phyloP scores from a whole-genome alignment of 2,113 vertebrate species.

The Catharus bicknelli region DNA sequence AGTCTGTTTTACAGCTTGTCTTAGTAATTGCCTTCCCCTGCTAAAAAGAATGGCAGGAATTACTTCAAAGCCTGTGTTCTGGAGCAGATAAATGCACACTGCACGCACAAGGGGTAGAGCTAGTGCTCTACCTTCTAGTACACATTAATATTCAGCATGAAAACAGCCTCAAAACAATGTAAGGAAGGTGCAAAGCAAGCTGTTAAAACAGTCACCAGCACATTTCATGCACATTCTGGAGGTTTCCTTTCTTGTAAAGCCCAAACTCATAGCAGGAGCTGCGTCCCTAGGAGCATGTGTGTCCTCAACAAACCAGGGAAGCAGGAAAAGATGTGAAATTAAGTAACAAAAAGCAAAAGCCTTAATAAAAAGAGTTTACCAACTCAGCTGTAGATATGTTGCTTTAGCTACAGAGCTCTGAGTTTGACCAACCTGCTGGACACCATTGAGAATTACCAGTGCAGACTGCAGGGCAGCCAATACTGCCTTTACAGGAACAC shows the following conservation, averaged over 20 bases:
- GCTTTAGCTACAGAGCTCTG: rapidly evolving
- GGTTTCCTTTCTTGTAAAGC: background rate
- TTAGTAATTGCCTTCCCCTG: background rate
- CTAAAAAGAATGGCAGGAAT: background rate
- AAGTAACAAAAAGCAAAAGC: background rate
- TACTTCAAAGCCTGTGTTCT: background rate
- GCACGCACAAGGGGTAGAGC: background rate
- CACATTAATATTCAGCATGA: background rate
- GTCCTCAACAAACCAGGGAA: background rate
- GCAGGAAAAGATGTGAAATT: background rate
- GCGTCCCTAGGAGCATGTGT: background rate
- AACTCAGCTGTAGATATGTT: background rate
- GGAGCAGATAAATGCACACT: background rate
- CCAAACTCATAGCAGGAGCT: background rate
- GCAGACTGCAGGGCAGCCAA: background rate
- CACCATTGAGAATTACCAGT: background rate
- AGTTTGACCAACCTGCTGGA: background rate
- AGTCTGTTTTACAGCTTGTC: background rate
- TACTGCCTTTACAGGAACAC: background rate
- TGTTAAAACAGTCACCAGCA: background rate
- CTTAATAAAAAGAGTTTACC: background rate
- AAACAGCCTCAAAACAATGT: background rate
- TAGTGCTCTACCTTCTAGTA: background rate
- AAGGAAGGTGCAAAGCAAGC: background rate
- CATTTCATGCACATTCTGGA: background rate